Conservation (phyloP, 2,113 vertebrate genomes). For the Lamprotornis superbus region DNA sequence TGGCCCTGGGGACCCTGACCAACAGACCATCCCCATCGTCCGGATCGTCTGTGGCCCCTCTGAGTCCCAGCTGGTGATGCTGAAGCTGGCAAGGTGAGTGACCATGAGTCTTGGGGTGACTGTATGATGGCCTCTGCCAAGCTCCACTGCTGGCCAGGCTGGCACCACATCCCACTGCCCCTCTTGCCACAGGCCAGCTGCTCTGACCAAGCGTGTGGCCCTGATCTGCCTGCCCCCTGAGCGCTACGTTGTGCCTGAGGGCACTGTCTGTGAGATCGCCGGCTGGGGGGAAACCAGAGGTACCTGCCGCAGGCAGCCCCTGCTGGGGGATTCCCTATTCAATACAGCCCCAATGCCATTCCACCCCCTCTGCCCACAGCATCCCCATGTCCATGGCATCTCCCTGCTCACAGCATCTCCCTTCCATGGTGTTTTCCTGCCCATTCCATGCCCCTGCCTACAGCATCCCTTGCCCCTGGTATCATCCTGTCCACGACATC, state of each 20-base stretch:
- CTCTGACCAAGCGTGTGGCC: conserved; percentile 85
- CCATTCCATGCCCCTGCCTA: too few species aligned
- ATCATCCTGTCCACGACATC: neutral
- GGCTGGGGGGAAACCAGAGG: conserved; percentile 95
- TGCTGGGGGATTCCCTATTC: neutral
- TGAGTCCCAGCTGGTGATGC: conserved; percentile 89
- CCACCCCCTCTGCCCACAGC: neutral
- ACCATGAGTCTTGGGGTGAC: neutral
- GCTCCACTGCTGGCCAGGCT: neutral
- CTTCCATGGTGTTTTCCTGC: too few species aligned
- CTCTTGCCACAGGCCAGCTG: conserved; percentile 71
- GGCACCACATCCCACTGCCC: neutral
- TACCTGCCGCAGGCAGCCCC: neutral
- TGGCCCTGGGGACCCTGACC: conserved; percentile 74
- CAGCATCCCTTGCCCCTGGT: neutral
- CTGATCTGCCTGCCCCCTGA: conserved; percentile 94
- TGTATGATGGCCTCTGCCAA: neutral
- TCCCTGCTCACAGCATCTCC: neutral
- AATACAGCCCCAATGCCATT: too few species aligned
- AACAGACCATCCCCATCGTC: conserved; percentile 80
- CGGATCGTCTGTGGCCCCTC: conserved; percentile 90
- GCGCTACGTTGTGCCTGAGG: conserved; percentile 82
- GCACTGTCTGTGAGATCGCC: conserved; percentile 87
- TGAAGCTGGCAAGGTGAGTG: conserved; percentile 85
- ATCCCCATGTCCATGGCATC: neutral